phyloP scores from a whole-genome alignment of 2,888 invertebrate species.

The Stictocephala bisonia region DNA sequence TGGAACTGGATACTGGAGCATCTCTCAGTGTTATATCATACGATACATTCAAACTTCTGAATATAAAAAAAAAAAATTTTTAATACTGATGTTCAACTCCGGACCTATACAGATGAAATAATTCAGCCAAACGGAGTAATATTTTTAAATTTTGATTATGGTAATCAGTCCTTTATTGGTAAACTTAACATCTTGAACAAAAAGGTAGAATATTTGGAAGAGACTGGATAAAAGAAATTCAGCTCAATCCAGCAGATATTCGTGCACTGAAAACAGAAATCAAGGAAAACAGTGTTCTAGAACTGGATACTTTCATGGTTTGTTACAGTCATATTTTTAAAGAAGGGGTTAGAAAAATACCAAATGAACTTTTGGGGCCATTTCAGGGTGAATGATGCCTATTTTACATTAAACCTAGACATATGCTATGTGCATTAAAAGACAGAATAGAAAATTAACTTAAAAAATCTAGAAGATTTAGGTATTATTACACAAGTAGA shows the following conservation, averaged over 20 bases:
- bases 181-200: constrained; percentile 21
- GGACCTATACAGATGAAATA: constrained; percentile 38
- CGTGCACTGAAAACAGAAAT: no score
- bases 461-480: constrained; percentile 37
- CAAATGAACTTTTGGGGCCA: not conserved
- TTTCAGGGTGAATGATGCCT: constrained; percentile 27
- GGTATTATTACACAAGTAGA: no score
- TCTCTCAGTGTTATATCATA: constrained; percentile 21
- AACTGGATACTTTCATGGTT: not conserved
- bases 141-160: not conserved
- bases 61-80: constrained; percentile 7
- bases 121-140: constrained; percentile 22
- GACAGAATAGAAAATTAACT: no score
- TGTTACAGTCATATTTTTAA: not conserved
- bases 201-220: not conserved
- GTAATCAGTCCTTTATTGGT: not conserved
- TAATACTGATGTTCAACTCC: constrained; percentile 19
- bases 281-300: no score
- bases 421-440: constrained; percentile 45
- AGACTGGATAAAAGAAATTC: no score
- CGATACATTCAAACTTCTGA: constrained; percentile 1
- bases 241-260: not conserved
- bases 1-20: constrained; percentile 18
- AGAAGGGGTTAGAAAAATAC: not conserved
- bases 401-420: constrained; percentile 44